These are phyloP conservation scores for Rhynchomys soricoides DNA, from an alignment of 2,113 vertebrate genomes.

Conservation along the genomic window DNA sequence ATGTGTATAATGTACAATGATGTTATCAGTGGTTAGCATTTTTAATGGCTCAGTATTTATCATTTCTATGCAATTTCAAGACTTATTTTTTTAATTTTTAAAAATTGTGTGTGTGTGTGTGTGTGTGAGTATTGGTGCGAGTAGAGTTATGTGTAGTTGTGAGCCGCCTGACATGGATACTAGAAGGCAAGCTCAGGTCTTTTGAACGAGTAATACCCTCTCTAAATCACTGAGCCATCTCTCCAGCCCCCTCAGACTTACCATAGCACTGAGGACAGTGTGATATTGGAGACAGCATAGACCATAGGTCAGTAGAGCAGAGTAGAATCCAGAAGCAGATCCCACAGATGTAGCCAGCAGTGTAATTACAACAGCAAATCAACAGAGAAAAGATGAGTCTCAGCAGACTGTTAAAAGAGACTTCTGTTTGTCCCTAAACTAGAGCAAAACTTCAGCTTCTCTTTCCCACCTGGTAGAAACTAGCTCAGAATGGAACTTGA, in stretches of 20 bases:
- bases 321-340: not conserved
- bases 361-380: not conserved
- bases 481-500: not conserved
- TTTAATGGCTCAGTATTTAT: not conserved
- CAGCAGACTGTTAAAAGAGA: not conserved
- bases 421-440: not conserved
- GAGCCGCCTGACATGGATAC: not conserved
- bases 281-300: not conserved
- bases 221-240: not conserved
- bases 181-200: not conserved
- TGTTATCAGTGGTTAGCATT: not conserved
- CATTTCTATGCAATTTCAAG: not conserved
- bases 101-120: not conserved
- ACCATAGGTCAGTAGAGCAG: not conserved
- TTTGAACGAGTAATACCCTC: too few relatives aligned
- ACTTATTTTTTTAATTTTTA: not conserved
- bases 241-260: not conserved
- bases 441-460: not conserved
- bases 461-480: not conserved
- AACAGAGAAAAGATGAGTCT: not conserved
- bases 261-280: not conserved
- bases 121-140: not conserved
- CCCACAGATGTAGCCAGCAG: not conserved
- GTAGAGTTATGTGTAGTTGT: not conserved
- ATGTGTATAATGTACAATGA: not conserved